A percentile compares a stretch with the other conserved stretches of the same genome.
phyloP scores from a whole-genome alignment of 2,797 vertebrate species.

The Strix occidentalis region DNA sequence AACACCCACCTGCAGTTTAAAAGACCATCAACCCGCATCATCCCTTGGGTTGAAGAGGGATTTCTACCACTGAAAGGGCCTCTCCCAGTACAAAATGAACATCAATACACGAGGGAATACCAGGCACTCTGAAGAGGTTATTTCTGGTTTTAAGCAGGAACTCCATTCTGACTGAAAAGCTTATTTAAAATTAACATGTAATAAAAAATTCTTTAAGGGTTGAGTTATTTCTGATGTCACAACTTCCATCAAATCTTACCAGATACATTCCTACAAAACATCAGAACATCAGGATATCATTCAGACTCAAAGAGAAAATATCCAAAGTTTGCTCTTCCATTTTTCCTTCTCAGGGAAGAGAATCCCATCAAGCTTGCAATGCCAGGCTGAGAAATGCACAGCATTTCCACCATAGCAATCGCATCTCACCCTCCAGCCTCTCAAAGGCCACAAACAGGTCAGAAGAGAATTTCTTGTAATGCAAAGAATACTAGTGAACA shows the following conservation, averaged over 20 bases:
- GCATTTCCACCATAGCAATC: neutral
- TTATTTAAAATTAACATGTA: neutral
- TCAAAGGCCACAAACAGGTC: neutral
- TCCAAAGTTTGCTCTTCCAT: neutral
- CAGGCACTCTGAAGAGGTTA: neutral
- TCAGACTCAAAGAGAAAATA: neutral
- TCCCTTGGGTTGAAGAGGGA: neutral
- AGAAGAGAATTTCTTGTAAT: neutral
- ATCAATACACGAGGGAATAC: neutral
- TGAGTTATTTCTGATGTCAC: neutral
- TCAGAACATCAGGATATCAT: neutral
- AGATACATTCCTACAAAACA: neutral
- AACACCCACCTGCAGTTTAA: neutral
- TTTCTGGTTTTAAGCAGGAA: neutral
- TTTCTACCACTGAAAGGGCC: neutral
- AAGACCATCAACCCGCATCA: neutral
- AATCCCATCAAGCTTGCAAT: neutral
- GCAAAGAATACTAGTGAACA: neutral
- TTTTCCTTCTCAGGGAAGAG: neutral
- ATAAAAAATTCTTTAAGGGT: neutral
- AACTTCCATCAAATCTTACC: neutral
- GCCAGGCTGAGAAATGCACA: neutral
- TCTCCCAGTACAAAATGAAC: neutral
- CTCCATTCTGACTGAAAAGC: neutral
- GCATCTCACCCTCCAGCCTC: neutral